Percentiles rank a stretch among this genome's conserved stretches.
Evolutionary conservation across 2,888 invertebrate genomes (phyloP).

Genomic region (Hedychridium roseum): DNA sequence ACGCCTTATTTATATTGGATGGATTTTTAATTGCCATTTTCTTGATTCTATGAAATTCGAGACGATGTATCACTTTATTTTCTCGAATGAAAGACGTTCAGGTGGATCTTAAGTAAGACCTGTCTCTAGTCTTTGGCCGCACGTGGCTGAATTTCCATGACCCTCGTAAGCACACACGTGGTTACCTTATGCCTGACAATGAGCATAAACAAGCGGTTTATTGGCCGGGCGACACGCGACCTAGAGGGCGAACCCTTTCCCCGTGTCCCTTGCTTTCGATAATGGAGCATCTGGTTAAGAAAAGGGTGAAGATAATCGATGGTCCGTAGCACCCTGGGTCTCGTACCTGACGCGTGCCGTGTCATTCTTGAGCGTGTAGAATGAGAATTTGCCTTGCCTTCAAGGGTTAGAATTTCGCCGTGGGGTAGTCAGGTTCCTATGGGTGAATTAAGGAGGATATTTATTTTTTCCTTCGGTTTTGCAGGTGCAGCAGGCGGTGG

Average conservation of each 20-base stretch:
- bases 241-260: constrained; percentile 35
- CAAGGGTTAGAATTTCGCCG: too few species aligned
- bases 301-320: constrained; percentile 54
- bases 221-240: constrained; percentile 48
- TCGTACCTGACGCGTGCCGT: constrained; percentile 38
- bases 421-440: too few species aligned
- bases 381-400: too few species aligned
- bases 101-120: too few species aligned
- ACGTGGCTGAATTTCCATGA: constrained; percentile 46
- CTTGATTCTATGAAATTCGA: too few species aligned
- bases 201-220: constrained; percentile 45
- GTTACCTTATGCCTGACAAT: constrained; percentile 48
- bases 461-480: too few species aligned
- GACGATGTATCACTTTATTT: too few species aligned
- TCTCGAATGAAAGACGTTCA: too few species aligned
- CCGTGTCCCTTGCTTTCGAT: constrained; percentile 36
- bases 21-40: too few species aligned
- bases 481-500: constrained; percentile 84
- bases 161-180: constrained; percentile 43
- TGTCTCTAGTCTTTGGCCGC: constrained; percentile 28
- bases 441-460: too few species aligned
- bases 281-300: constrained; percentile 40
- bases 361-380: too few species aligned
- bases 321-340: constrained; percentile 23
- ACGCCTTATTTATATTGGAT: too few species aligned